phyloP scores from a whole-genome alignment of 2,797 vertebrate genomes.

The Mionectes olivaceus region DNA sequence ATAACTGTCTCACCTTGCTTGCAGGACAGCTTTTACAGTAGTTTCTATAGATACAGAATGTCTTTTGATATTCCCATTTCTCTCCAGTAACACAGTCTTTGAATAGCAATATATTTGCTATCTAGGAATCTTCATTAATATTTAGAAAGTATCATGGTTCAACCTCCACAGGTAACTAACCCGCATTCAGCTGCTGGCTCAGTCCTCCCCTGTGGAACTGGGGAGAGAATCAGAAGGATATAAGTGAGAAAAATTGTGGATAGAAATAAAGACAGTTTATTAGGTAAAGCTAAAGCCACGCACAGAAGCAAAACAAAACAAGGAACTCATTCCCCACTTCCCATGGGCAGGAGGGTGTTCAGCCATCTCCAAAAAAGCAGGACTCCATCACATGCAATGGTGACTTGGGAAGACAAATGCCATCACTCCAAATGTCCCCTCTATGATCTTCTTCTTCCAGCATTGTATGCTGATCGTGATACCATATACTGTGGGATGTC shows the following conservation, averaged over 20 bases:
- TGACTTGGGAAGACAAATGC: neutral
- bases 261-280: neutral
- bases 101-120: neutral
- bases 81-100: neutral
- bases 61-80: neutral
- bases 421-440: neutral
- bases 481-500: no score
- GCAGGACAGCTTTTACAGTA: neutral
- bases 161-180: neutral
- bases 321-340: neutral
- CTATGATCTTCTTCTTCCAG: neutral
- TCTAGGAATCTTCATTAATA: neutral
- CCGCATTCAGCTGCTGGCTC: neutral
- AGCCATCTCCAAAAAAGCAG: neutral
- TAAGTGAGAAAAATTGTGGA: neutral
- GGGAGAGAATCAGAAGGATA: neutral
- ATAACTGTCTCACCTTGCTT: neutral
- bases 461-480: neutral
- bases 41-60: neutral
- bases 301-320: neutral
- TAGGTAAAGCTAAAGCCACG: neutral
- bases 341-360: neutral
- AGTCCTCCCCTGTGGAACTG: neutral
- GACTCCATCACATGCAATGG: neutral
- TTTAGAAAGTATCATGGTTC: neutral